Percentiles rank a stretch among this genome's conserved stretches.
phyloP scores from a whole-genome alignment of 2,888 invertebrate genomes.

The Harpalus rubripes region DNA sequence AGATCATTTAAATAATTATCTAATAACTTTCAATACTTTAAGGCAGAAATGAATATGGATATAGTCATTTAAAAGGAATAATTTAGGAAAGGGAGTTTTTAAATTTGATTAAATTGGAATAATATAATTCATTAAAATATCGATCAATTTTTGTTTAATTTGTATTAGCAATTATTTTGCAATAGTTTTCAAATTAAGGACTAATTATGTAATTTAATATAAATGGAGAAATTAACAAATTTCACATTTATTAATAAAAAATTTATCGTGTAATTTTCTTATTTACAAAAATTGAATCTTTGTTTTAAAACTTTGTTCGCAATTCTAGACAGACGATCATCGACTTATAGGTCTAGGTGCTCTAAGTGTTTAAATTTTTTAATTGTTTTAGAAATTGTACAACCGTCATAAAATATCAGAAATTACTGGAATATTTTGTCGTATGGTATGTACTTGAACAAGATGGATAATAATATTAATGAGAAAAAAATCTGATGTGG shows the following conservation, averaged over 20 bases:
- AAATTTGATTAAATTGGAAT: not conserved
- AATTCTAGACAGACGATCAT: no score
- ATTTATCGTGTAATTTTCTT: no score
- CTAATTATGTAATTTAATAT: not conserved
- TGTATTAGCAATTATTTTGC: not conserved
- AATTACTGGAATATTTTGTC: no score
- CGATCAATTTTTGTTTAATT: conserved; percentile 2
- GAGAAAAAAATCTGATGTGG: no score
- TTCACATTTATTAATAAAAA: not conserved
- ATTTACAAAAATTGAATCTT: no score
- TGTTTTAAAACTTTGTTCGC: no score
- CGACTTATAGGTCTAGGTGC: no score
- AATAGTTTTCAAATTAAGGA: not conserved
- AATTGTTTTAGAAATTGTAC: no score
- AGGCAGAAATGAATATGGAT: conserved; percentile 21
- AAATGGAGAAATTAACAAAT: not conserved
- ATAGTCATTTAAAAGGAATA: not conserved
- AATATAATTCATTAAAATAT: conserved; percentile 21
- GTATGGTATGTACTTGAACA: no score
- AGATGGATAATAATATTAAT: no score
- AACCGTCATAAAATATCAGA: no score
- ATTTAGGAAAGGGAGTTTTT: not conserved
- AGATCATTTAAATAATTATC: conserved; percentile 43
- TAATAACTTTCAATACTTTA: conserved; percentile 44
- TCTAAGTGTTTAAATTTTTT: no score